A percentile compares a stretch with the other conserved stretches of the same genome.
Evolutionary conservation across 2,113 vertebrate species (phyloP).

Genomic region (Lepus timidus): DNA sequence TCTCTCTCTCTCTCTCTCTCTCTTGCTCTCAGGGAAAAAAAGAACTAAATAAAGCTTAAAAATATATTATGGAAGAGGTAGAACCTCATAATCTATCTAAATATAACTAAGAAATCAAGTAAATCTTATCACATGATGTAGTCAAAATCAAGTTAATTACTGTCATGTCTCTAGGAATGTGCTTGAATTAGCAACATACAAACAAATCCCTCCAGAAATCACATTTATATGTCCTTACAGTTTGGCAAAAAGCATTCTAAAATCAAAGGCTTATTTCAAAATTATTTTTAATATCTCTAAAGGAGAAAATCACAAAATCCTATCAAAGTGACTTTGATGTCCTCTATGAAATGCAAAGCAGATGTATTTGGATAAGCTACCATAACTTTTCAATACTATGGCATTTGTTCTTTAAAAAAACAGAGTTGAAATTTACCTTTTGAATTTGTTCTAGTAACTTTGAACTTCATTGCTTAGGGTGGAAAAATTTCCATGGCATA

Average conservation of each 20-base stretch:
- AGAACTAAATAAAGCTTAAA: too few species aligned
- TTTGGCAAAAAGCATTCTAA: conserved; percentile 57
- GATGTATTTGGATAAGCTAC: not conserved
- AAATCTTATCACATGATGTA: not conserved
- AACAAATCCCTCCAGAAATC: conserved; percentile 72
- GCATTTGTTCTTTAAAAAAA: conserved; percentile 47
- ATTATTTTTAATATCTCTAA: conserved; percentile 68
- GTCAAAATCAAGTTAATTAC: conserved; percentile 63
- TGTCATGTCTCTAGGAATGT: conserved; percentile 46
- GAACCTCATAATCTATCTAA: not conserved
- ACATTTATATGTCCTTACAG: conserved; percentile 48
- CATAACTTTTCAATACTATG: not conserved
- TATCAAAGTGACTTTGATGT: conserved; percentile 64
- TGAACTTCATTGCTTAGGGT: not conserved
- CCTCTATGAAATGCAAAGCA: conserved; percentile 69
- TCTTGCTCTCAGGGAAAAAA: too few species aligned
- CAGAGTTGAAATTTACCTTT: not conserved
- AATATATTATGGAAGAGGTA: not conserved
- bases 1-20: too few species aligned
- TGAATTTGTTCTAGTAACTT: not conserved
- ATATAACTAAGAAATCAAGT: conserved; percentile 19
- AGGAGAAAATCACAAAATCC: conserved; percentile 75
- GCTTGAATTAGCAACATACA: conserved; percentile 1
- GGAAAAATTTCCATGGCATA: not conserved
- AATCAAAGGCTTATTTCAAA: conserved; percentile 72